Percentiles rank a stretch among this genome's conserved stretches.
phyloP scores from a whole-genome alignment of 2,888 invertebrate species.

The Philereme vetulata region DNA sequence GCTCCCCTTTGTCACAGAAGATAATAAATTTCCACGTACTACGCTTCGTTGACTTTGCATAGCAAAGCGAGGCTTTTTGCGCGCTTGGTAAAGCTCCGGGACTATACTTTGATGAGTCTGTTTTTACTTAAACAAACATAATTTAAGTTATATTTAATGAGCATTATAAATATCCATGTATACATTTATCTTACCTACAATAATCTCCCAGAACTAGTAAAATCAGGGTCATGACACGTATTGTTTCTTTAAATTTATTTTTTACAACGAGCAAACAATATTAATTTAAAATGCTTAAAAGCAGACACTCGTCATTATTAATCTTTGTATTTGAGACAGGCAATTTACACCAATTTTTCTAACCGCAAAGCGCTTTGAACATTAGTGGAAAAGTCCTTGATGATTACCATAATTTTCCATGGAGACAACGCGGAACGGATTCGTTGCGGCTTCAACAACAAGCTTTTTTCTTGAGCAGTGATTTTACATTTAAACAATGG shows the following conservation, averaged over 20 bases:
- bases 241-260: too few species aligned
- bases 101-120: neutral
- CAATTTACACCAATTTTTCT: conserved; percentile 3
- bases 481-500: conserved; percentile 31
- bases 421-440: conserved; percentile 20
- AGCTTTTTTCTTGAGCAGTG: conserved; percentile 12
- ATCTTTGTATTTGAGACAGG: neutral
- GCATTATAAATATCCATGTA: too few species aligned
- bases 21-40: conserved; percentile 43
- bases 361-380: conserved; percentile 5
- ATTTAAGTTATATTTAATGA: too few species aligned
- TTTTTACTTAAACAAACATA: too few species aligned
- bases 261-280: too few species aligned
- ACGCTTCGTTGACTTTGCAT: conserved; percentile 19
- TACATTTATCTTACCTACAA: too few species aligned
- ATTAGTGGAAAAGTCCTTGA: conserved; percentile 21
- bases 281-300: too few species aligned
- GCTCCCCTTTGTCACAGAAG: conserved; percentile 27
- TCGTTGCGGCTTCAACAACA: conserved; percentile 22
- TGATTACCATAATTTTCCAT: conserved; percentile 29
- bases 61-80: conserved; percentile 8
- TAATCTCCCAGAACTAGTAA: too few species aligned
- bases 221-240: too few species aligned
- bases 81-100: neutral
- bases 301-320: too few species aligned